Percentiles rank a stretch among this genome's conserved stretches.
Evolutionary conservation across 1,140 invertebrate species (phyloP).

Genomic region (Luehdorfia chinensis): DNA sequence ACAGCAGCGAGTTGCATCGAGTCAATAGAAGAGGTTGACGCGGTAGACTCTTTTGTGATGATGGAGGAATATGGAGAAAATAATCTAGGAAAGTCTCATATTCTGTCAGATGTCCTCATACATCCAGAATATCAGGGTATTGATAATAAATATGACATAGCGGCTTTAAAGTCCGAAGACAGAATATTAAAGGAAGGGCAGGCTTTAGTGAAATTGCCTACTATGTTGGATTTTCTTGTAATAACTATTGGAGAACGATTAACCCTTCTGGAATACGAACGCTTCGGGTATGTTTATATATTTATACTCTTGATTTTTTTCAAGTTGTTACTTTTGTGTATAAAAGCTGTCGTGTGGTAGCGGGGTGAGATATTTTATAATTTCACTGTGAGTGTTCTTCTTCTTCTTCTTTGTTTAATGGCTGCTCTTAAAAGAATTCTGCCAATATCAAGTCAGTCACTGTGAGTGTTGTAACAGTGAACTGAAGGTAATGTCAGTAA

Average conservation of each 20-base stretch:
- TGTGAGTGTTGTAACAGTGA: no score
- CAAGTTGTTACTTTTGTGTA: background rate
- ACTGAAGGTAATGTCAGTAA: no score
- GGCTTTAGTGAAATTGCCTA: constrained; percentile 22
- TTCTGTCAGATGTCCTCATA: constrained; percentile 39
- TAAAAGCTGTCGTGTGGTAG: no score
- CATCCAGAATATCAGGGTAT: constrained; percentile 49
- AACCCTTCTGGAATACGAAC: constrained; percentile 43
- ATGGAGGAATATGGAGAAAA: constrained; percentile 32
- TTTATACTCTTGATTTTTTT: constrained; percentile 4
- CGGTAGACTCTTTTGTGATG: constrained; percentile 51
- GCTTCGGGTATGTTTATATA: constrained; percentile 36
- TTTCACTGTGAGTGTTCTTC: no score
- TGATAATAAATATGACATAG: constrained; percentile 42
- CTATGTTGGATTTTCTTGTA: constrained; percentile 38
- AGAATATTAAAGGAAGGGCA: constrained; percentile 12
- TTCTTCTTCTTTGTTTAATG: no score
- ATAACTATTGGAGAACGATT: constrained; percentile 43
- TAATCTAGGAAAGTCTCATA: constrained; percentile 20
- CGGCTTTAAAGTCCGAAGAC: constrained; percentile 36
- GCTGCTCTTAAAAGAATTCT: no score
- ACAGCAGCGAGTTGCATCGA: constrained; percentile 62
- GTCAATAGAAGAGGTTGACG: constrained; percentile 49
- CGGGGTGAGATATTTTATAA: background rate
- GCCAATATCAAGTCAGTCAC: no score